These are phyloP conservation scores for Holcopasites calliopsidis DNA, from an alignment of 1,140 invertebrate species.

Conservation along the genomic window DNA sequence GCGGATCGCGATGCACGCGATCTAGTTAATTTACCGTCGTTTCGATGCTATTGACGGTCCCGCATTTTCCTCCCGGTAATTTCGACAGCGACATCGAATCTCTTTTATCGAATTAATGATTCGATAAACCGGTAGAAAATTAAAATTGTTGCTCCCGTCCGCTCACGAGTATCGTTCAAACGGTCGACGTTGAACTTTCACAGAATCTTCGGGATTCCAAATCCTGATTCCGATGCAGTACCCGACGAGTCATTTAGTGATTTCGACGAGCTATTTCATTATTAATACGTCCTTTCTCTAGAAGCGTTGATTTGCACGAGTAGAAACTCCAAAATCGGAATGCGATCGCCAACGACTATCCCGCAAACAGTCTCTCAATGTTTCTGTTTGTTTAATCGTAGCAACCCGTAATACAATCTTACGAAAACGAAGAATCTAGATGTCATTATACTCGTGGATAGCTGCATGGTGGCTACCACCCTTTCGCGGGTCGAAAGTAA, in stretches of 20 bases:
- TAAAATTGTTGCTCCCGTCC: background rate
- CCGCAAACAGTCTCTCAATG: constrained; percentile 4
- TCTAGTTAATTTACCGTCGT: background rate
- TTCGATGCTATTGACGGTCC: background rate
- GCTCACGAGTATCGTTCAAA: background rate
- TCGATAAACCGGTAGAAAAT: background rate
- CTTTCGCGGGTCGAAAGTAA: background rate
- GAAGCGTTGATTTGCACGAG: too few relatives aligned
- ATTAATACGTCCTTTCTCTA: constrained; percentile 4
- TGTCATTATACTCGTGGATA: constrained; percentile 62
- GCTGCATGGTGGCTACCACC: background rate
- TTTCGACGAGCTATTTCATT: background rate
- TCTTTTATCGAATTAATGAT: constrained; percentile 3
- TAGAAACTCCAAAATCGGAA: background rate
- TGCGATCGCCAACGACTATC: constrained; percentile 31
- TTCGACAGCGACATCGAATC: background rate
- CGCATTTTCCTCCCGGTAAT: background rate
- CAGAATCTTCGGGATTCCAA: background rate
- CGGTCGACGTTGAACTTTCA: background rate
- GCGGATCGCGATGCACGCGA: background rate
- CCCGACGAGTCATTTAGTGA: too few relatives aligned
- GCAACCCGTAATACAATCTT: constrained; percentile 52
- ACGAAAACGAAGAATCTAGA: constrained; percentile 50
- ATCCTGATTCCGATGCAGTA: too few relatives aligned
- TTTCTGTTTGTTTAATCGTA: constrained; percentile 68